These are phyloP conservation scores for Ceratoteleas bidentatus DNA, from an alignment of 1,140 invertebrate species.

Conservation along the genomic window DNA sequence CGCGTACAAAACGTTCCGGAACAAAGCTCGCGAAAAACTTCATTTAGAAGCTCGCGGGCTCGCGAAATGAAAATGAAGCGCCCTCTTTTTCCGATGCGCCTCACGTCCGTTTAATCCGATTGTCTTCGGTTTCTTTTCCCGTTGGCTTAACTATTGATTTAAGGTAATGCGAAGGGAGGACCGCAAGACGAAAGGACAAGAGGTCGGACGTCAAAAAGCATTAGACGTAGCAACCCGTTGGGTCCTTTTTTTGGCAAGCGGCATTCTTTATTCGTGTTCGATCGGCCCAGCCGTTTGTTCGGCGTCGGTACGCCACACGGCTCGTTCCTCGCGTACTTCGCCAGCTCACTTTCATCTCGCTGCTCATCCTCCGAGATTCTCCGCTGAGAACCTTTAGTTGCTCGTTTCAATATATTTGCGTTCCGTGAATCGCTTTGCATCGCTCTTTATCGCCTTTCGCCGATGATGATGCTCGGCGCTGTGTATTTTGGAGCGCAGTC, in stretches of 20 bases:
- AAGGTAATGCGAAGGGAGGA: conserved; percentile 16
- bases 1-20: background rate
- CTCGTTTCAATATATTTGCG: conserved; percentile 60
- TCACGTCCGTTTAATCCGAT: conserved; percentile 12
- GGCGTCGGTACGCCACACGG: conserved; percentile 60
- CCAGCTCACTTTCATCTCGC: conserved; percentile 66
- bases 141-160: conserved; percentile 24
- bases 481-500: conserved; percentile 67
- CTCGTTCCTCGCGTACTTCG: conserved; percentile 59
- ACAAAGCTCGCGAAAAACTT: background rate
- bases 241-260: conserved; percentile 55
- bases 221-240: conserved; percentile 58
- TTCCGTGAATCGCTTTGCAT: conserved; percentile 59
- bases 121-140: conserved; percentile 4
- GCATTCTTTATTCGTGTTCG: conserved; percentile 69
- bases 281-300: conserved; percentile 56
- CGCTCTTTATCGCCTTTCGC: conserved; percentile 62
- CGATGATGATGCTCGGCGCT: conserved; percentile 55
- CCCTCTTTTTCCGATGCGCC: background rate
- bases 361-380: conserved; percentile 64
- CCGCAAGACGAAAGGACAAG: conserved; percentile 43
- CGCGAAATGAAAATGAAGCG: background rate
- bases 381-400: conserved; percentile 55
- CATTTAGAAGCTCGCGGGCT: background rate
- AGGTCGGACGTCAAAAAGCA: conserved; percentile 52